Evolutionary conservation across 1,140 invertebrate genomes (phyloP).

Genomic region (Eriosoma lanigerum): DNA sequence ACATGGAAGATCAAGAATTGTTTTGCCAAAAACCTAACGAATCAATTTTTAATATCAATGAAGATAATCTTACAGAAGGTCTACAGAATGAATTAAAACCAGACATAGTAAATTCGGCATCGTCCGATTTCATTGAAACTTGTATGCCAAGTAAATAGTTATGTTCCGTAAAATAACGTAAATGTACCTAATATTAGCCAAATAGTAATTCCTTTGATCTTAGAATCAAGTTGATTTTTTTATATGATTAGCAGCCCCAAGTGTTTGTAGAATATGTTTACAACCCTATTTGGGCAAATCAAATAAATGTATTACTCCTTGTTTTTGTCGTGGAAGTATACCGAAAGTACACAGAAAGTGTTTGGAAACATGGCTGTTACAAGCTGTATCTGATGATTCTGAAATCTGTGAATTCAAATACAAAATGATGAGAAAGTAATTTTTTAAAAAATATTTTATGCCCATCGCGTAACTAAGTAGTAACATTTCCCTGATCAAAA

Average conservation of each 20-base stretch:
- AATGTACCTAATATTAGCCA: too few species aligned
- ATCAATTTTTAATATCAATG: background rate
- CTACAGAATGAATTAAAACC: background rate
- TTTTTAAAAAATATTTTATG: too few species aligned
- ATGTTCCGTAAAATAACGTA: background rate
- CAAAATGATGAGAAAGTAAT: constrained; percentile 56
- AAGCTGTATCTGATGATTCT: constrained; percentile 62
- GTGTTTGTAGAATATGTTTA: constrained; percentile 38
- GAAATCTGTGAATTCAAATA: constrained; percentile 65
- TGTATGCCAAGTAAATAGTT: background rate
- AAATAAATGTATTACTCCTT: constrained; percentile 64
- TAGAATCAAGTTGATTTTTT: background rate
- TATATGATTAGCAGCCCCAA: background rate
- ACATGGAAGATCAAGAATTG: background rate
- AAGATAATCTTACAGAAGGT: background rate
- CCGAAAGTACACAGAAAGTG: constrained; percentile 63
- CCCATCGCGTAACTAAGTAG: too few species aligned
- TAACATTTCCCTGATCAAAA: too few species aligned
- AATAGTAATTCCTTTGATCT: background rate
- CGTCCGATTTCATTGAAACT: background rate
- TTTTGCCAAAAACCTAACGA: background rate
- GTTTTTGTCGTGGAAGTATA: constrained; percentile 64
- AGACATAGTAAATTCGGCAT: too few species aligned
- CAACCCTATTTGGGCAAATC: constrained; percentile 54
- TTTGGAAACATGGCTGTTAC: constrained; percentile 65